Conservation (phyloP, 2,113 vertebrate genomes). For the Holacanthus passer region DNA sequence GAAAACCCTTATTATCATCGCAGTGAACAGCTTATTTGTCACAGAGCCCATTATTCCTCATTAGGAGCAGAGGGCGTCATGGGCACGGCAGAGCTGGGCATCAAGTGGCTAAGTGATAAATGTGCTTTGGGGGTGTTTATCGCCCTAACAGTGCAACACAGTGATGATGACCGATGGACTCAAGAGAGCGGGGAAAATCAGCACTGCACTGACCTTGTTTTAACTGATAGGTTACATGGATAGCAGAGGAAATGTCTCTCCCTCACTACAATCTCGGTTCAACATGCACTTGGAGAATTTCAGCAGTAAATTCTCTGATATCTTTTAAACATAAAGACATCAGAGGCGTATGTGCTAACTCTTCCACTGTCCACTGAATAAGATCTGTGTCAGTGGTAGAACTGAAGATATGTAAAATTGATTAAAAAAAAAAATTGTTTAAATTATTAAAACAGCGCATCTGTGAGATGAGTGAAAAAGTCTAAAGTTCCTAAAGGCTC, state of each 20-base stretch:
- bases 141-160: conserved; percentile 38
- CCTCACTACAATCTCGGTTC: background rate
- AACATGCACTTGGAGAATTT: background rate
- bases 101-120: conserved; percentile 74
- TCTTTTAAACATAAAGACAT: no score
- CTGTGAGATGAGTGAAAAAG: background rate
- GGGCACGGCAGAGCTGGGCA: conserved; percentile 42
- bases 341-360: background rate
- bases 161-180: conserved; percentile 74
- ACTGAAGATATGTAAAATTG: background rate
- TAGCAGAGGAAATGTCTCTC: conserved; percentile 24
- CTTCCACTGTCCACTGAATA: background rate
- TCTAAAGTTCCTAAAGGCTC: background rate
- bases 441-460: background rate
- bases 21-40: conserved; percentile 54
- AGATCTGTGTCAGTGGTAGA: background rate
- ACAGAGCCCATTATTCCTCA: conserved; percentile 65
- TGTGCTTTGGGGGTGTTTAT: conserved; percentile 72
- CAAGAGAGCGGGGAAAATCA: conserved; percentile 47
- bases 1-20: conserved; percentile 40
- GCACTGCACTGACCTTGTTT: conserved; percentile 72
- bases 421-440: background rate
- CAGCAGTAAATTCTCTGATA: no score
- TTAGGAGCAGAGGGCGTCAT: conserved; percentile 59
- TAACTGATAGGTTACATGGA: conserved; percentile 51